phyloP scores from a whole-genome alignment of 2,888 invertebrate genomes.

The Ormia ochracea region DNA sequence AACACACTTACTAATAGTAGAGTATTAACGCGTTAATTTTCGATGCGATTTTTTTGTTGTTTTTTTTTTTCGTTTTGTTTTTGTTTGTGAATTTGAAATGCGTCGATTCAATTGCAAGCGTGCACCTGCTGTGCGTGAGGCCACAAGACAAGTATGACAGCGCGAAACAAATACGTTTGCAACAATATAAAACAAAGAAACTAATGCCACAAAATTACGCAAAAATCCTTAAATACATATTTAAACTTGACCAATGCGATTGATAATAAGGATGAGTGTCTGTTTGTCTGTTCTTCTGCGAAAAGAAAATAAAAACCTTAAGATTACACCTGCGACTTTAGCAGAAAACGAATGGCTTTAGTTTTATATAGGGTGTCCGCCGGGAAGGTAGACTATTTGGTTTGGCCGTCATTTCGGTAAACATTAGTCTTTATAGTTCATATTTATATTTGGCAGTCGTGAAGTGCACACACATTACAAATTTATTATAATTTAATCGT shows the following conservation, averaged over 20 bases:
- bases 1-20: slow-evolving; percentile 53
- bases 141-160: slow-evolving; percentile 50
- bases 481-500: no score
- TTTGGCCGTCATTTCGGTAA: no score
- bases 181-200: slow-evolving; percentile 25
- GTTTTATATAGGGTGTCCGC: no score
- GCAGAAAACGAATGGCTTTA: slow-evolving; percentile 43
- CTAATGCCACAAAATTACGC: slow-evolving; percentile 61
- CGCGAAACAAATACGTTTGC: slow-evolving; percentile 48
- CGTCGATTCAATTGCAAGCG: slow-evolving; percentile 18
- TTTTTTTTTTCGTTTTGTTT: no score
- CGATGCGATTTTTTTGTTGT: no score
- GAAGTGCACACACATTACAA: no score
- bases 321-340: slow-evolving; percentile 59
- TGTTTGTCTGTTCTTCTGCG: neutral
- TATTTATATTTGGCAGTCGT: no score
- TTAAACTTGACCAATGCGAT: slow-evolving; percentile 42
- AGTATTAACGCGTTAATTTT: slow-evolving; percentile 50
- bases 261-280: slow-evolving; percentile 30
- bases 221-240: slow-evolving; percentile 62
- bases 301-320: slow-evolving; percentile 44
- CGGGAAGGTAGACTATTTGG: no score
- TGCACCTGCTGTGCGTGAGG: slow-evolving; percentile 66
- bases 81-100: slow-evolving; percentile 29
- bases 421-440: no score